phyloP scores from a whole-genome alignment of 1,140 invertebrate species.

The Stegodyphus dumicola region DNA sequence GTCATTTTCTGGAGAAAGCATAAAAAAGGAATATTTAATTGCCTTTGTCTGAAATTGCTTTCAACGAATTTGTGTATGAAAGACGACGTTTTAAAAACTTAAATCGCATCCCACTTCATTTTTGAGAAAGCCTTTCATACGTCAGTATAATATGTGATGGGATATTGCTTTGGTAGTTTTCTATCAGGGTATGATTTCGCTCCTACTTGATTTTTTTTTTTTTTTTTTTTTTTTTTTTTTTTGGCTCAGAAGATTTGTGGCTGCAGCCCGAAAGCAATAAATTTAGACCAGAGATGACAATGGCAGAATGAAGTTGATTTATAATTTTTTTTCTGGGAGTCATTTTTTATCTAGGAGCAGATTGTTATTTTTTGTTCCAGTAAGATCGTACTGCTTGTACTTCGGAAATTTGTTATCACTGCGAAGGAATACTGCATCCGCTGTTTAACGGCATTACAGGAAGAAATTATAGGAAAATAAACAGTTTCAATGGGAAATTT shows the following conservation, averaged over 20 bases:
- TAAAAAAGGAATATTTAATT: no score
- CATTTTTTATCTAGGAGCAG: conserved; percentile 26
- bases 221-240: conserved; percentile 28
- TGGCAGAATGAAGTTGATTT: conserved; percentile 48
- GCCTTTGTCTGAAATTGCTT: not conserved
- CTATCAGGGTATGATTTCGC: conserved; percentile 1
- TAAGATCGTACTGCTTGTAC: no score
- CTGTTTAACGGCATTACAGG: no score
- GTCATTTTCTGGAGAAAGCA: no score
- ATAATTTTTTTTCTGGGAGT: conserved; percentile 28
- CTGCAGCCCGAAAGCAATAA: conserved; percentile 25
- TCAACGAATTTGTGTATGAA: not conserved
- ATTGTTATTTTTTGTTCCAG: conserved; percentile 18
- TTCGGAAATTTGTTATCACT: no score
- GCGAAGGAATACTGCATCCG: no score
- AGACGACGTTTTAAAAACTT: not conserved
- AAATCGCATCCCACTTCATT: conserved; percentile 1
- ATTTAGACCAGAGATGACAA: conserved; percentile 37
- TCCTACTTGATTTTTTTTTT: conserved; percentile 12
- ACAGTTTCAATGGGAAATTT: no score
- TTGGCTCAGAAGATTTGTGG: conserved; percentile 44
- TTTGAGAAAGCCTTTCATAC: conserved; percentile 14
- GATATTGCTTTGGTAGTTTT: conserved; percentile 6
- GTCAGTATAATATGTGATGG: not conserved
- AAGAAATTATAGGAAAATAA: no score